Evolutionary conservation across 2,113 vertebrate species (phyloP), one percentile per base, ranked within the genome.

Genomic region (Lamprologus ornatipinnis): DNA sequence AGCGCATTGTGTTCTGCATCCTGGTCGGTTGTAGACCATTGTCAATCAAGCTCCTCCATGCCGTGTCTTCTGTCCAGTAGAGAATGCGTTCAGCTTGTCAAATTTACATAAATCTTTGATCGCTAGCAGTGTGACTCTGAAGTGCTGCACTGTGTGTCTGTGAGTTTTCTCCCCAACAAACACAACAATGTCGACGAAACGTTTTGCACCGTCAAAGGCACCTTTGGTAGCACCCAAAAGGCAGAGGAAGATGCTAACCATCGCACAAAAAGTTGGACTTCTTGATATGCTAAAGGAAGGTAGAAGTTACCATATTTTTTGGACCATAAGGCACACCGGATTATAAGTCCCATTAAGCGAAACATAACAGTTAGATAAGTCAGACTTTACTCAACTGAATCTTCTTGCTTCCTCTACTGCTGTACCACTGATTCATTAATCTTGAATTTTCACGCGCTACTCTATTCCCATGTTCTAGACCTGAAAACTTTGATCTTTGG

Each of bases 361-460:
- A 57, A 57, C 54, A 57, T 57, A 57, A 2, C 0, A 23, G 6
- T 55, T 13, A 26, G 54, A 57, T 5, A 57, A 57, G 55, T 57
- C 55, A 57, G 23, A 9, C 4, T 57, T 57, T 0, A 57, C 7
- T 57, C 55, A 57, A 57, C 55, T 57, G 7, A 57, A 15, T 57
- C 55, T 57, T 57, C 7, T 57, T 8, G 54, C 54, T 14, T 57
- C 54, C 54, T 57, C 23, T 57, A 26, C 54, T 55, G 1, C 19
- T 0, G 0, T 53, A 53, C 51, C 51, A 53, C 5, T 21, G 19
- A 53, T 6, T 53, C 19, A n/a, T n/a, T 53, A 53, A 53, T 53
- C 9, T n/a, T 53, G 51, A 53, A 53, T n/a, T 53, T 10, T 10
- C 3, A 53, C 3, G 0, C 0, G 0, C 19, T 53, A 53, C 49